Percentiles rank a stretch among this genome's conserved stretches.
Evolutionary conservation across 2,113 vertebrate species (phyloP).

Genomic region (Ciconia stormi): DNA sequence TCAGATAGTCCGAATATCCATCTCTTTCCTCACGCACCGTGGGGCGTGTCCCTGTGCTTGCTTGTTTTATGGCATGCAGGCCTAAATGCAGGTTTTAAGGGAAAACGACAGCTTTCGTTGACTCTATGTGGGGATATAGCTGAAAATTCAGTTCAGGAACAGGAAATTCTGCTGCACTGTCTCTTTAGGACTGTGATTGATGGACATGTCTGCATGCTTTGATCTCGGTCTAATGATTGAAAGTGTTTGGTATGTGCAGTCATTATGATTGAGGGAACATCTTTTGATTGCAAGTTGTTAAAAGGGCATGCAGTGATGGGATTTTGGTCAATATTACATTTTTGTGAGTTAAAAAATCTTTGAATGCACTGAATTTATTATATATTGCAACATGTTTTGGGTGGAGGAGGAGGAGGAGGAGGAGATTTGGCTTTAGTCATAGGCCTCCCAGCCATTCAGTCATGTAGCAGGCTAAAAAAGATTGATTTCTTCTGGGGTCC

Average conservation of each 20-base stretch:
- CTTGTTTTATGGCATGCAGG: not conserved
- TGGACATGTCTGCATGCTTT: not conserved
- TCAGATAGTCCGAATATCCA: not conserved
- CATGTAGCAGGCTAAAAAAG: not conserved
- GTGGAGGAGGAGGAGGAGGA: not conserved
- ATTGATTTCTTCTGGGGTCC: not conserved
- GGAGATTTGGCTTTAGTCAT: not conserved
- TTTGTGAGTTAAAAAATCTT: not conserved
- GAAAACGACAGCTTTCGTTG: not conserved
- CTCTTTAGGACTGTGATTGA: not conserved
- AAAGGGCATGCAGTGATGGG: not conserved
- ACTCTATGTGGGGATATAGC: not conserved
- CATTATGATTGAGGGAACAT: not conserved
- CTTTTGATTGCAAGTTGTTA: not conserved
- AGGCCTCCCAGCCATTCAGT: not conserved
- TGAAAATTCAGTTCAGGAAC: not conserved
- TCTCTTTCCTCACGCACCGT: rapidly evolving
- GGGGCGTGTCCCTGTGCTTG: rapidly evolving
- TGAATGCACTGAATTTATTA: not conserved
- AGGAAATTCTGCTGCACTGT: not conserved
- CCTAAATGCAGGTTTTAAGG: not conserved
- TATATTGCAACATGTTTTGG: not conserved
- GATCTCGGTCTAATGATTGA: not conserved
- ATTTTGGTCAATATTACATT: not conserved
- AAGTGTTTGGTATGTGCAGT: not conserved